Evolutionary conservation across 30 jellyfish, hydroid and myxozoan genomes (phyloP).

Genomic region (Sanderia malayensis): DNA sequence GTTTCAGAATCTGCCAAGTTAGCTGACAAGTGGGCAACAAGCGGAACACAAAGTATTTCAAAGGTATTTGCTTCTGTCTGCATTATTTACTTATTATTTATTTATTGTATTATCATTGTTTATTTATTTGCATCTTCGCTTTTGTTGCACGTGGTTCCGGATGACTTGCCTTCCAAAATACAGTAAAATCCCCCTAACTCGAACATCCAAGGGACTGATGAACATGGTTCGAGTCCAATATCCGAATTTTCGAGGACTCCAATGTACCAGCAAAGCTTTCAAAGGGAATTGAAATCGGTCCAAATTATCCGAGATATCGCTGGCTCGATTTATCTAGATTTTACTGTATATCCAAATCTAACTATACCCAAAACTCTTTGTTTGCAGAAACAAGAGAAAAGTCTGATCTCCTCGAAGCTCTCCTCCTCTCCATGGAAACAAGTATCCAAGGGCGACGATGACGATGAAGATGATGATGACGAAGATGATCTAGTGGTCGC

Average conservation of each 20-base stretch:
- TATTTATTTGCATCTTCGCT: neutral
- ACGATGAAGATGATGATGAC: constrained; percentile 47
- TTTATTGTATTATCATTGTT: neutral
- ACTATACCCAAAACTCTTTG: neutral
- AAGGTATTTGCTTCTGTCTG: too few relatives aligned
- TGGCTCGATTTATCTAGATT: neutral
- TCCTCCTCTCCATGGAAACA: constrained; percentile 62
- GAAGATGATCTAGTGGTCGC: constrained; percentile 56
- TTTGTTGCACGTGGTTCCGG: neutral
- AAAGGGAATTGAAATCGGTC: neutral
- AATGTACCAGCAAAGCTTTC: too few relatives aligned
- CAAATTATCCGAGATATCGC: neutral
- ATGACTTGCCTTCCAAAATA: neutral
- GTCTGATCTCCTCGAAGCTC: constrained; percentile 44
- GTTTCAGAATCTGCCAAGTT: constrained; percentile 34
- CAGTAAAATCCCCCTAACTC: too few relatives aligned
- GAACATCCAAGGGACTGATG: too few relatives aligned
- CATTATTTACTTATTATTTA: neutral
- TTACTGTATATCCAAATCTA: neutral
- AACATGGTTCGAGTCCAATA: too few relatives aligned
- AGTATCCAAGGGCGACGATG: constrained; percentile 28
- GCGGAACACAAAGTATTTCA: constrained; percentile 54
- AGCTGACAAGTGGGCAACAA: constrained; percentile 77
- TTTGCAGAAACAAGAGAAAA: constrained; percentile 48
- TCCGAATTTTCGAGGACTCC: too few relatives aligned